Evolutionary conservation across 2,797 vertebrate genomes (phyloP).

Genomic region (Toxotes lorentzi): DNA sequence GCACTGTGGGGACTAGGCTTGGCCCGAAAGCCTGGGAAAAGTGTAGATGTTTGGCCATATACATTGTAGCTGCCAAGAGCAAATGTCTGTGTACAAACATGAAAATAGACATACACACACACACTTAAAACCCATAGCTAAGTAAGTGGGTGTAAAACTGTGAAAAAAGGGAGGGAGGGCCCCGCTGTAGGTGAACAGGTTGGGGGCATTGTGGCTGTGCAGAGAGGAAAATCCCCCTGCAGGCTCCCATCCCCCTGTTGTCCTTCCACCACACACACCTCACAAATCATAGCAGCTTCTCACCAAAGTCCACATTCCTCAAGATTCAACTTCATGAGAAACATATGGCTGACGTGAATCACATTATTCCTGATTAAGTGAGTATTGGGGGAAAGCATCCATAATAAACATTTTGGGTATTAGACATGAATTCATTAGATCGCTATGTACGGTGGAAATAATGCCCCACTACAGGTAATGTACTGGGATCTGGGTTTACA

Average conservation of each 20-base stretch:
- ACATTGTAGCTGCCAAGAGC: slow-evolving; percentile 72
- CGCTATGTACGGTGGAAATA: slow-evolving; percentile 16
- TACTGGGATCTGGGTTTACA: slow-evolving; percentile 8
- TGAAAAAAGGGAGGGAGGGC: slow-evolving; percentile 45
- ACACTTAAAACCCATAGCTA: slow-evolving; percentile 70
- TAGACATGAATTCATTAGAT: slow-evolving; percentile 55
- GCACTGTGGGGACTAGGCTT: slow-evolving; percentile 83
- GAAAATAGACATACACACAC: slow-evolving; percentile 55
- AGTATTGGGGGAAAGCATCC: slow-evolving; percentile 70
- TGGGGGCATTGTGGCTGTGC: slow-evolving; percentile 53
- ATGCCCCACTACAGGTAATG: slow-evolving; percentile 36
- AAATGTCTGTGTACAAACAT: slow-evolving; percentile 68
- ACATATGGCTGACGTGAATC: slow-evolving; percentile 83
- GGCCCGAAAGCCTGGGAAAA: slow-evolving; percentile 84
- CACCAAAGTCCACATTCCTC: slow-evolving; percentile 84
- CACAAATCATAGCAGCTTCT: slow-evolving; percentile 84
- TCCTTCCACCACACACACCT: slow-evolving; percentile 81
- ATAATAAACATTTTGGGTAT: slow-evolving; percentile 74
- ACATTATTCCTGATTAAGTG: slow-evolving; percentile 82
- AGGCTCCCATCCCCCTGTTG: slow-evolving; percentile 74
- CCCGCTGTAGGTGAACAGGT: slow-evolving; percentile 76
- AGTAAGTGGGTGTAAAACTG: slow-evolving; percentile 68
- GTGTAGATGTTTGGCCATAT: slow-evolving; percentile 77
- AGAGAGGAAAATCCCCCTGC: slow-evolving; percentile 61
- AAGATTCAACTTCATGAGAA: slow-evolving; percentile 84